Evolutionary conservation across 2,113 vertebrate species (phyloP).

Genomic region (Rhipidura dahli): DNA sequence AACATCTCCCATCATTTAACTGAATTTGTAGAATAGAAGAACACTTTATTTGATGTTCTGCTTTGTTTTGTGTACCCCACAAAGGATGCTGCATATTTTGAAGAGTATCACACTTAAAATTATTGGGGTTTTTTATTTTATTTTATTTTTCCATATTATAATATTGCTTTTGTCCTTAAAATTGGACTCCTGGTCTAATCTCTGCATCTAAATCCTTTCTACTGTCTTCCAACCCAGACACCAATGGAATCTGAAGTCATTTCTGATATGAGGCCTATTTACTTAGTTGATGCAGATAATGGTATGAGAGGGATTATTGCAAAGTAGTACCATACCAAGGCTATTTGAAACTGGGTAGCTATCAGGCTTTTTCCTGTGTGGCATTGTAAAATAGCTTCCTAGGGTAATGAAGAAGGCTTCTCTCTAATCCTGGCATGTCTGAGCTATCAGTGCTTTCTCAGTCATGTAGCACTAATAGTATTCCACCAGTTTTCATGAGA

Average conservation of each 20-base stretch:
- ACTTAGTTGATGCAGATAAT: slow-evolving; percentile 9
- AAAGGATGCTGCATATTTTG: not conserved
- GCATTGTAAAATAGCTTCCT: slow-evolving; percentile 36
- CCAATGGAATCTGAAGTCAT: not conserved
- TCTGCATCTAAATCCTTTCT: not conserved
- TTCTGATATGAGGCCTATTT: slow-evolving; percentile 28
- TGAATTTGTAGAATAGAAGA: not conserved
- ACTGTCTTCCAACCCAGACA: slow-evolving; percentile 11
- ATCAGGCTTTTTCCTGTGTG: slow-evolving; percentile 16
- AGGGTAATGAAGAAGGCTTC: slow-evolving; percentile 27
- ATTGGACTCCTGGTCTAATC: not conserved
- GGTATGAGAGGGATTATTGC: slow-evolving; percentile 24
- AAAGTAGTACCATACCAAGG: not conserved
- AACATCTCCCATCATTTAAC: not conserved
- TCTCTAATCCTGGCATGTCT: slow-evolving; percentile 8
- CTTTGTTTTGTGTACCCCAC: not conserved
- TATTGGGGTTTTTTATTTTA: accelerated
- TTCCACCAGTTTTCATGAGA: slow-evolving; percentile 27
- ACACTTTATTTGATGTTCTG: not conserved
- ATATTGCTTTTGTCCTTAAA: not conserved
- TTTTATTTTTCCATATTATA: not conserved
- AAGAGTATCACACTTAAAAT: not conserved
- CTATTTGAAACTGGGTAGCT: slow-evolving; percentile 7
- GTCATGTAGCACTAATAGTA: slow-evolving; percentile 3
- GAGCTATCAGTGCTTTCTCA: slow-evolving; percentile 25